Percentiles rank a stretch among this genome's conserved stretches.
phyloP scores from a whole-genome alignment of 2,797 vertebrate genomes.

The Rachycentron canadum region DNA sequence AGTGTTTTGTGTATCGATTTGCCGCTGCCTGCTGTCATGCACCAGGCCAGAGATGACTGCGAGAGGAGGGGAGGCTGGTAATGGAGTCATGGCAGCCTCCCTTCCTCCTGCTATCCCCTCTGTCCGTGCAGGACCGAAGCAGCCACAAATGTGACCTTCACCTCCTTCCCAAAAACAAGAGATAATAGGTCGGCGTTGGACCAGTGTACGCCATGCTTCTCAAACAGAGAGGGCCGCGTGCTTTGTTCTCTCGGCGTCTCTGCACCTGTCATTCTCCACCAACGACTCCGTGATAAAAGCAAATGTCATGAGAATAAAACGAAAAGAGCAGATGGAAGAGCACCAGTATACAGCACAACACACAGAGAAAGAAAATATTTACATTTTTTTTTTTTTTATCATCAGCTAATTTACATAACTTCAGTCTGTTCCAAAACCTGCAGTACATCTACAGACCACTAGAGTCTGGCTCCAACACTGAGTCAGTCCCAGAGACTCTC shows the following conservation, averaged over 20 bases:
- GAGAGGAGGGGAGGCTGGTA: constrained; percentile 51
- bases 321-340: constrained; percentile 19
- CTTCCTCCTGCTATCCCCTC: constrained; percentile 48
- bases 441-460: too few relatives aligned
- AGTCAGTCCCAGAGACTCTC: too few relatives aligned
- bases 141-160: constrained; percentile 38
- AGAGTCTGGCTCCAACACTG: too few relatives aligned
- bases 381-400: too few relatives aligned
- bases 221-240: not conserved
- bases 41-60: constrained; percentile 63
- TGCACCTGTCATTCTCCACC: constrained; percentile 12
- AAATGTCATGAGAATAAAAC: constrained; percentile 20
- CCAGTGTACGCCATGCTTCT: not conserved
- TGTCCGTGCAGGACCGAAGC: constrained; percentile 25
- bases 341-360: not conserved
- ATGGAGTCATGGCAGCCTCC: constrained; percentile 68
- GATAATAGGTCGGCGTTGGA: constrained; percentile 26
- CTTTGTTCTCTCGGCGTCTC: not conserved
- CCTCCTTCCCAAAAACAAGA: constrained; percentile 38
- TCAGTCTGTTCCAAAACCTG: too few relatives aligned
- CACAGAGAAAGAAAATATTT: not conserved
- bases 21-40: constrained; percentile 64
- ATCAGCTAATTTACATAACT: too few relatives aligned
- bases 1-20: constrained; percentile 80
- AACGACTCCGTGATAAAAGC: constrained; percentile 7